These are phyloP conservation scores for Harpagoxenus sublaevis DNA, from an alignment of 2,888 invertebrate genomes.

Conservation along the genomic window DNA sequence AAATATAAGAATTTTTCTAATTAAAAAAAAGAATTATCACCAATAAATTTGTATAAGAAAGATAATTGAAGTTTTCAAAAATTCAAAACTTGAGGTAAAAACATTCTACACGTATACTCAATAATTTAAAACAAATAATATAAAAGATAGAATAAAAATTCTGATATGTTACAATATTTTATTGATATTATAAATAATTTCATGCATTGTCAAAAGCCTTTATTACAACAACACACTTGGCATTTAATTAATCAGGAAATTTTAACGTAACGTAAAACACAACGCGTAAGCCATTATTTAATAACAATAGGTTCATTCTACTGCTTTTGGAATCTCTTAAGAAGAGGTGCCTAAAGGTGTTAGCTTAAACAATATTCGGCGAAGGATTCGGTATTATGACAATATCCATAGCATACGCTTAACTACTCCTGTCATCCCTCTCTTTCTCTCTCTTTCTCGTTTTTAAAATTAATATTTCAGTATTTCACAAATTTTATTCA, in stretches of 20 bases:
- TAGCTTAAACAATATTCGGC: slow-evolving; percentile 55
- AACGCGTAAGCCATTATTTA: slow-evolving; percentile 48
- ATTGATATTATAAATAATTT: background rate
- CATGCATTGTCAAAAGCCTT: background rate
- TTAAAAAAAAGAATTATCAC: background rate
- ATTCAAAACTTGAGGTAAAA: background rate
- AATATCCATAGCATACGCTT: slow-evolving; percentile 16
- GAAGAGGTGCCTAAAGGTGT: slow-evolving; percentile 37
- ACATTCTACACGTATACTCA: background rate
- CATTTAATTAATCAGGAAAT: slow-evolving; percentile 61
- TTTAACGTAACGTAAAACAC: slow-evolving; percentile 35
- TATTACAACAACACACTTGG: background rate
- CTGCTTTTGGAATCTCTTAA: slow-evolving; percentile 46
- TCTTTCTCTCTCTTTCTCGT: background rate
- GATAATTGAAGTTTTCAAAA: background rate
- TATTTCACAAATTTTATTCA: background rate
- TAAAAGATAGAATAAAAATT: background rate
- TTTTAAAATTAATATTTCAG: background rate
- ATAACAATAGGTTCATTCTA: slow-evolving; percentile 45
- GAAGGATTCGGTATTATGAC: slow-evolving; percentile 52
- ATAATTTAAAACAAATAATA: background rate
- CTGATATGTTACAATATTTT: background rate
- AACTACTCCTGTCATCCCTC: slow-evolving; percentile 13
- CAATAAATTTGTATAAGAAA: background rate
- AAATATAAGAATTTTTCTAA: background rate